These are phyloP conservation scores for Paraescarpia echinospica DNA, from an alignment of 1,140 invertebrate species.

Conservation along the genomic window DNA sequence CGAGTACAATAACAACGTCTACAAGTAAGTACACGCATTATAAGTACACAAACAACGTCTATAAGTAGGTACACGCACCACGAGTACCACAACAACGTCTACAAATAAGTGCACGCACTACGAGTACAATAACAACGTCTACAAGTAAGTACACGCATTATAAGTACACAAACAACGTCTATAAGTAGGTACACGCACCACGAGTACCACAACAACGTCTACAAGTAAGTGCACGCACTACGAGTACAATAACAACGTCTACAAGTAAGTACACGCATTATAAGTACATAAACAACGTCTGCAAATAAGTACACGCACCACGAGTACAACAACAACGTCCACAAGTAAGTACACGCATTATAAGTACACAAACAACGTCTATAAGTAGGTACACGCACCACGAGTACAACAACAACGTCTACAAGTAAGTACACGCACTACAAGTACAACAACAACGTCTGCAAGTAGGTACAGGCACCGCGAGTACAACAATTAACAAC, in stretches of 20 bases:
- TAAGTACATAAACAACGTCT: not conserved
- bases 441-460: not conserved
- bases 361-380: not conserved
- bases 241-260: not conserved
- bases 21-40: not conserved
- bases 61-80: not conserved
- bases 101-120: not conserved
- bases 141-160: not conserved
- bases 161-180: conserved; percentile 74
- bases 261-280: not conserved
- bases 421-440: not conserved
- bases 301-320: not conserved
- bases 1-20: not conserved
- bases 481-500: not conserved
- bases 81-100: not conserved
- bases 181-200: conserved; percentile 65
- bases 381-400: not conserved
- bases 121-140: not conserved
- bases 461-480: not conserved
- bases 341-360: not conserved
- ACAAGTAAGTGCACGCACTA: not conserved
- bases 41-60: not conserved
- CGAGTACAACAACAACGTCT: not conserved
- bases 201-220: not conserved
- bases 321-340: not conserved